Conservation (phyloP, 1,140 invertebrate genomes). For the Drosophila pectinifera region DNA sequence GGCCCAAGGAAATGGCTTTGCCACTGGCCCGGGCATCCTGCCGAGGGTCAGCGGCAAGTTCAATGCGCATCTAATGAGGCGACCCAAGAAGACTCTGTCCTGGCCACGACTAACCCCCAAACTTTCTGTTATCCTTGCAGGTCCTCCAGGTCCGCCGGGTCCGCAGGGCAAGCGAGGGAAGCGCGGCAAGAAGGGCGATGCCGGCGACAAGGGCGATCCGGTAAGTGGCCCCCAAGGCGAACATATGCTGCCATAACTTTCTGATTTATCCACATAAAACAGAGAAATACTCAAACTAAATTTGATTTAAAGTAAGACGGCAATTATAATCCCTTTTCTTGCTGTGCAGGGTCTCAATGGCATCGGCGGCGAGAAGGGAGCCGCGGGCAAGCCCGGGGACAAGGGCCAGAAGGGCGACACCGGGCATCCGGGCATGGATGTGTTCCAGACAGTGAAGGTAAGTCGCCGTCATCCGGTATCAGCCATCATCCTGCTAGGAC, state of each 20-base stretch:
- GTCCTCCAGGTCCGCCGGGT: constrained; percentile 90
- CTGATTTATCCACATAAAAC: no score
- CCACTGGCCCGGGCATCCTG: constrained; percentile 37
- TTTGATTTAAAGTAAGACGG: not conserved
- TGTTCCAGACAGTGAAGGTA: constrained; percentile 96
- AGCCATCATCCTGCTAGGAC: constrained; percentile 28
- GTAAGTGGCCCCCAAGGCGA: constrained; percentile 86
- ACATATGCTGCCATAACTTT: constrained; percentile 7
- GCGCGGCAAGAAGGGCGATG: constrained; percentile 94
- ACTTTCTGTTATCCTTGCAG: constrained; percentile 85
- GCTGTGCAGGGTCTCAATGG: constrained; percentile 94
- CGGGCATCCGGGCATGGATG: constrained; percentile 95
- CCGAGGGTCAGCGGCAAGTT: constrained; percentile 70
- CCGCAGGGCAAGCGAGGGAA: constrained; percentile 93
- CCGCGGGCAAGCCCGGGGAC: constrained; percentile 94
- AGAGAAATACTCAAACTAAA: no score
- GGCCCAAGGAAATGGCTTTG: constrained; percentile 38
- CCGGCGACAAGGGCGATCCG: constrained; percentile 91
- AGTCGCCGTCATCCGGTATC: constrained; percentile 39
- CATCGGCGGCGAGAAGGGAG: constrained; percentile 96
- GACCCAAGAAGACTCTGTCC: constrained; percentile 58
- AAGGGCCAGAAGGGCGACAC: constrained; percentile 94
- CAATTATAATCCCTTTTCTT: constrained; percentile 34
- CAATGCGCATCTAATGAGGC: constrained; percentile 75
- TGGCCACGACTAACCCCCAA: constrained; percentile 31